A percentile compares a stretch with the other conserved stretches of the same genome.
Conservation (phyloP, 1,140 invertebrate genomes). For the Drosophila biarmipes region DNA sequence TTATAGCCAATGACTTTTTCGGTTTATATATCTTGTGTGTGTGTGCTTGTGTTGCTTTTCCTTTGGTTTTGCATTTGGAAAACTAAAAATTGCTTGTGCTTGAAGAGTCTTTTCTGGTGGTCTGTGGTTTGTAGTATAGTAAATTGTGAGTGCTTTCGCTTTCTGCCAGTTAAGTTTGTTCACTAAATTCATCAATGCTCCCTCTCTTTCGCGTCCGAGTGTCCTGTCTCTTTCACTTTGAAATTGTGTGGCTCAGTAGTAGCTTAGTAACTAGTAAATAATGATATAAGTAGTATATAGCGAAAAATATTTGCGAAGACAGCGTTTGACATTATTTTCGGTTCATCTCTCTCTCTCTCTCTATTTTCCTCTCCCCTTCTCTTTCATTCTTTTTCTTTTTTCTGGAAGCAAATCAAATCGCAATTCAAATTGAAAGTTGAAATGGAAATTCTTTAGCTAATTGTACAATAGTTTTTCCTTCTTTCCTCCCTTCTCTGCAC, state of each 20-base stretch:
- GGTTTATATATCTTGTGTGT: constrained; percentile 14
- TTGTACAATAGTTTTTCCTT: constrained; percentile 32
- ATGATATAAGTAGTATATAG: constrained; percentile 42
- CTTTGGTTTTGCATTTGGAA: constrained; percentile 57
- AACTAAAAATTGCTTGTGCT: constrained; percentile 60
- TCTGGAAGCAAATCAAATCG: constrained; percentile 64
- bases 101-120: constrained; percentile 47
- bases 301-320: constrained; percentile 55
- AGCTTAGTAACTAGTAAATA: constrained; percentile 42
- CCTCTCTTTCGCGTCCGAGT: constrained; percentile 34
- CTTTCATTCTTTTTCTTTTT: not conserved
- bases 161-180: constrained; percentile 32
- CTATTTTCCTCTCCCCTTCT: too few relatives aligned
- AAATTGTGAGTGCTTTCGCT: constrained; percentile 32
- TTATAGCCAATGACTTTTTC: constrained; percentile 72
- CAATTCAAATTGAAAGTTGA: constrained; percentile 54
- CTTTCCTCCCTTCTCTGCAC: constrained; percentile 13
- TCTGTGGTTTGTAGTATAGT: constrained; percentile 36
- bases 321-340: constrained; percentile 44
- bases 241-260: constrained; percentile 25
- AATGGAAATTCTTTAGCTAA: constrained; percentile 49
- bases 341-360: constrained; percentile 20
- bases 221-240: constrained; percentile 28
- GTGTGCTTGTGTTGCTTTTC: constrained; percentile 28
- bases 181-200: constrained; percentile 29